Conservation (phyloP, 2,113 vertebrate genomes). For the Andinoacara biseriatus region DNA sequence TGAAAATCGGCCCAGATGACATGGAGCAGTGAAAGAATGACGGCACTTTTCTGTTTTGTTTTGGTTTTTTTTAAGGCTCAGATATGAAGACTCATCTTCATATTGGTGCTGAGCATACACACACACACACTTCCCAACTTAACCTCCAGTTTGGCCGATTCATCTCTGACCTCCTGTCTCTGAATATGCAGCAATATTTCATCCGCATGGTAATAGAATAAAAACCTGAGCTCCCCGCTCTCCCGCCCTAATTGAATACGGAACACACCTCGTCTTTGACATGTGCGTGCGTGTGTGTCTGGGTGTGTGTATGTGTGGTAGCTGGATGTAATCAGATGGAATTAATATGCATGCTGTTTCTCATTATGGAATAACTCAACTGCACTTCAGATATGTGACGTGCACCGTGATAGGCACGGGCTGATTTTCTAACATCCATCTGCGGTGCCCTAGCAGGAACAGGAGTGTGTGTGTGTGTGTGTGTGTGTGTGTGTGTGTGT, state of each 20-base stretch:
- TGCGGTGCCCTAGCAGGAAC: background rate
- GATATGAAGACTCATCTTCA: background rate
- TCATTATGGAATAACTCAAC: slow-evolving; percentile 78
- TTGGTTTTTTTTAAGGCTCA: background rate
- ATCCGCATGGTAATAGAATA: slow-evolving; percentile 58
- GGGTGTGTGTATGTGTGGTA: slow-evolving; percentile 33
- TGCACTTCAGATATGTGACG: slow-evolving; percentile 69
- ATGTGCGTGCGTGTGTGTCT: background rate
- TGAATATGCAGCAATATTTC: background rate
- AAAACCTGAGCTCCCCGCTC: slow-evolving; percentile 46
- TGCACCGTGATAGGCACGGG: slow-evolving; percentile 45
- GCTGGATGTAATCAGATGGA: slow-evolving; percentile 78
- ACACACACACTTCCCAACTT: background rate
- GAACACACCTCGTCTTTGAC: slow-evolving; percentile 62
- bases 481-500: slow-evolving; percentile 32
- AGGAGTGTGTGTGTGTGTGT: background rate
- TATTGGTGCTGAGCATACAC: background rate
- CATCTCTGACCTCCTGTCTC: slow-evolving; percentile 1
- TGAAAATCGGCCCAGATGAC: background rate
- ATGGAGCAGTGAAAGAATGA: background rate
- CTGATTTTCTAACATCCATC: slow-evolving; percentile 41
- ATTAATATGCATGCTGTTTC: slow-evolving; percentile 81
- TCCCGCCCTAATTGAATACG: slow-evolving; percentile 67
- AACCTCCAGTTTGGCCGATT: background rate
- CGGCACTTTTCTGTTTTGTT: background rate